Evolutionary conservation across 2,888 invertebrate genomes (phyloP).

Genomic region (Girardia tigrina): DNA sequence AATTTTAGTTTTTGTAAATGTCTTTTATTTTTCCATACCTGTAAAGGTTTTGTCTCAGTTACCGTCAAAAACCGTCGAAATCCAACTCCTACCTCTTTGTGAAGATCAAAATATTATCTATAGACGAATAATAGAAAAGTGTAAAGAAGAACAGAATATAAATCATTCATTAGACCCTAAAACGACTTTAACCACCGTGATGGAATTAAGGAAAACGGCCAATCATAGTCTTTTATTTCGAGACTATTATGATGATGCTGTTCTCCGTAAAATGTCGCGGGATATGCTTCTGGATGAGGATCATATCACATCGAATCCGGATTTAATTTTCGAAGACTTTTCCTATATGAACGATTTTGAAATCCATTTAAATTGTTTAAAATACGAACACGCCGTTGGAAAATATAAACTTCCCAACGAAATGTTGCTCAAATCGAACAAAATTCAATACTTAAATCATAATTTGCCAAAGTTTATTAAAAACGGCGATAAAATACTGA

Average conservation of each 20-base stretch:
- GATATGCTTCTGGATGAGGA: conserved; percentile 48
- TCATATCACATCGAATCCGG: conserved; percentile 47
- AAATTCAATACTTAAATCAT: conserved; percentile 66
- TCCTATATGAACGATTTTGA: conserved; percentile 78
- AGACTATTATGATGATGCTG: conserved; percentile 57
- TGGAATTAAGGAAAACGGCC: conserved; percentile 78
- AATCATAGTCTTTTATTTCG: conserved; percentile 79
- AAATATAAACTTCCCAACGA: not conserved
- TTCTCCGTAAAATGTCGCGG: conserved; percentile 59
- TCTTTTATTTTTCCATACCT: not conserved
- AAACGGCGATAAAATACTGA: conserved; percentile 59
- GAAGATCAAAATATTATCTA: not conserved
- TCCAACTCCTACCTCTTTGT: not conserved
- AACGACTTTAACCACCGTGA: not conserved
- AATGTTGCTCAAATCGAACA: conserved; percentile 60
- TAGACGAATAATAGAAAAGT: not conserved
- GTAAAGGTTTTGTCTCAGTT: not conserved
- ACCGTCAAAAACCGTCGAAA: not conserved
- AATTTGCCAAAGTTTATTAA: conserved; percentile 62
- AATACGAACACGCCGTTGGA: conserved; percentile 50
- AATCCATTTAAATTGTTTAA: conserved; percentile 64
- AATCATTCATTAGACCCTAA: not conserved
- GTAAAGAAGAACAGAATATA: not conserved
- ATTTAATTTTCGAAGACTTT: conserved; percentile 67
- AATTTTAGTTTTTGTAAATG: not conserved